Conservation (phyloP, 30 jellyfish, hydroid and myxozoan species). For the Aurelia sp. region DNA sequence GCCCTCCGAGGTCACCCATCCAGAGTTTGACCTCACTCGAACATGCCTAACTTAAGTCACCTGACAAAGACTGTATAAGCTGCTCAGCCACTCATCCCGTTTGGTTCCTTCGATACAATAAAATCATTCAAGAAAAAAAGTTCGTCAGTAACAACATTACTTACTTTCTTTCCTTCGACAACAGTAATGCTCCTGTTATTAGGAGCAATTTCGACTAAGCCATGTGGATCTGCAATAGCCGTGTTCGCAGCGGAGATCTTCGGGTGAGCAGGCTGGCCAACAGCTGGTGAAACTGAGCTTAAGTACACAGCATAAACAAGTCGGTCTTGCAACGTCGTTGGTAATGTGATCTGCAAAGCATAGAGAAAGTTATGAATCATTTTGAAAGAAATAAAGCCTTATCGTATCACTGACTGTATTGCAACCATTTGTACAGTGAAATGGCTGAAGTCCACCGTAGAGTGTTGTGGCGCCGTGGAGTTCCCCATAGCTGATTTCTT, state of each 20-base stretch:
- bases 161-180: conserved; percentile 78
- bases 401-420: too few species aligned
- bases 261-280: conserved; percentile 72
- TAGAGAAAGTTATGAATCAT: neutral
- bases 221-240: conserved; percentile 92
- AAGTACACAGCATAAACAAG: conserved; percentile 62
- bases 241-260: conserved; percentile 53
- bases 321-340: conserved; percentile 15
- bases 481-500: too few species aligned
- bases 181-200: conserved; percentile 39
- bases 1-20: too few species aligned
- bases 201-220: conserved; percentile 73
- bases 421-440: too few species aligned
- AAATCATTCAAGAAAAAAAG: neutral
- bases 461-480: too few species aligned
- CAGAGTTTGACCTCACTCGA: too few species aligned
- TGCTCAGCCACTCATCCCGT: too few species aligned
- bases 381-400: too few species aligned
- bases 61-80: too few species aligned
- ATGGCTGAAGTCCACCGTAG: too few species aligned
- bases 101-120: too few species aligned
- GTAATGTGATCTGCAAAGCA: conserved; percentile 15
- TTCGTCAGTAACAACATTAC: neutral
- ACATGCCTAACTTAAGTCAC: too few species aligned
- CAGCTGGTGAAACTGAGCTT: conserved; percentile 59